Conservation (phyloP, 2,888 invertebrate species). For the Patella caerulea region DNA sequence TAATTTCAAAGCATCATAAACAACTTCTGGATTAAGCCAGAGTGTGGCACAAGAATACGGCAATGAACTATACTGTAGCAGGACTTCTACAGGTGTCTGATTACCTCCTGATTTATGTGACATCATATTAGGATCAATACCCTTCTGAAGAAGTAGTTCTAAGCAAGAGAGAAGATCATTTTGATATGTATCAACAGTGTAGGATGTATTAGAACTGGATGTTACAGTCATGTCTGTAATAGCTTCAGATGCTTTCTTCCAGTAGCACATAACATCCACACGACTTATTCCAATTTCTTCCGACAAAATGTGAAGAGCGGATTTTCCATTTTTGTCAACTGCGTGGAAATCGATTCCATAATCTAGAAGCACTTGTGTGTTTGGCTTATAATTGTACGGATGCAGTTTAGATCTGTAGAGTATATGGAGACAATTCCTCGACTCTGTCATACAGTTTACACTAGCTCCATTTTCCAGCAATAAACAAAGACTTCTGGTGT, state of each 20-base stretch:
- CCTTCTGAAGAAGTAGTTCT: conserved; percentile 13
- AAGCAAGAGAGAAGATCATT: conserved; percentile 20
- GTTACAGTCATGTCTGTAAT: conserved; percentile 14
- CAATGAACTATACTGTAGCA: conserved; percentile 16
- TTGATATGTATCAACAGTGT: conserved; percentile 18
- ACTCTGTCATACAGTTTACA: conserved; percentile 15
- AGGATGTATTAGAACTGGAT: background rate
- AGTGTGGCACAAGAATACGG: background rate
- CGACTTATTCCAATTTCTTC: conserved; percentile 22
- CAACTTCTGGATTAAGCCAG: conserved; percentile 8
- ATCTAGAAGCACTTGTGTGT: conserved; percentile 24
- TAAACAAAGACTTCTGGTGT: conserved; percentile 18
- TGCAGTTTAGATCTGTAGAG: conserved; percentile 26
- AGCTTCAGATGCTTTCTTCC: conserved; percentile 17
- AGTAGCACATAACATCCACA: conserved; percentile 13
- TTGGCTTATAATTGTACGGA: conserved; percentile 16
- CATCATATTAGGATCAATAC: conserved; percentile 13
- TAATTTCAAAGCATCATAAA: conserved; percentile 20
- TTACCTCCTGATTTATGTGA: background rate
- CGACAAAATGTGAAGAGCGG: conserved; percentile 20
- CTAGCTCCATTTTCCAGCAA: conserved; percentile 21
- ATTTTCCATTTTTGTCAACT: conserved; percentile 19
- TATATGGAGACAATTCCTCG: conserved; percentile 20
- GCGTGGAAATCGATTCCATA: conserved; percentile 19
- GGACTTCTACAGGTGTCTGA: conserved; percentile 9